A percentile compares a stretch with the other conserved stretches of the same genome.
phyloP scores from a whole-genome alignment of 2,888 invertebrate species.

The Ischnus inquisitorius region DNA sequence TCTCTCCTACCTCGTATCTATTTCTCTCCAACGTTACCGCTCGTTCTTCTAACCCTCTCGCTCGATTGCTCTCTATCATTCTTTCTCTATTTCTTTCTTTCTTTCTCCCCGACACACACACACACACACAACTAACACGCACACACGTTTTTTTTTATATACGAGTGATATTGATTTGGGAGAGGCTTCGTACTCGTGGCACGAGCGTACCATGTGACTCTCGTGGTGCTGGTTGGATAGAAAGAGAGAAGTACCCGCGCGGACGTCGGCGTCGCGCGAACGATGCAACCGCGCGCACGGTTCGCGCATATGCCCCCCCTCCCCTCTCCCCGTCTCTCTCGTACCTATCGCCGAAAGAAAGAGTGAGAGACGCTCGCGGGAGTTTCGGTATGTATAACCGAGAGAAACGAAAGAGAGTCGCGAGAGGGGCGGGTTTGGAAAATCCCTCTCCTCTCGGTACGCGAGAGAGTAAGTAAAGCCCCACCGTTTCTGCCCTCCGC shows the following conservation, averaged over 20 bases:
- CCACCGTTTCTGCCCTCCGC: constrained; percentile 55
- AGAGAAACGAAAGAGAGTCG: constrained; percentile 74
- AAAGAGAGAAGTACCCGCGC: constrained; percentile 72
- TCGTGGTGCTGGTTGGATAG: constrained; percentile 66
- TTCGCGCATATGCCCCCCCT: constrained; percentile 78
- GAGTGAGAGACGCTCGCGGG: constrained; percentile 54
- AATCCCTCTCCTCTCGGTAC: constrained; percentile 85
- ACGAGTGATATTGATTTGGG: constrained; percentile 85
- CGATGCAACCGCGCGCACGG: constrained; percentile 84
- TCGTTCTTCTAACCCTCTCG: constrained; percentile 29
- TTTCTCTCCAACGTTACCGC: constrained; percentile 1
- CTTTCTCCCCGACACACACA: constrained; percentile 32
- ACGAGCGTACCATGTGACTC: constrained; percentile 83
- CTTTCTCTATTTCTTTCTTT: constrained; percentile 39
- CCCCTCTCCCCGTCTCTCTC: constrained; percentile 25
- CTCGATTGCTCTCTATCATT: constrained; percentile 23
- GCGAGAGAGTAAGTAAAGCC: constrained; percentile 73
- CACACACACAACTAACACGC: constrained; percentile 19
- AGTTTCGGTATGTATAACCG: not conserved
- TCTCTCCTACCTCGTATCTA: constrained; percentile 26
- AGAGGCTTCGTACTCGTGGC: constrained; percentile 84
- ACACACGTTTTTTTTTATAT: constrained; percentile 79
- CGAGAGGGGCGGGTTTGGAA: constrained; percentile 55
- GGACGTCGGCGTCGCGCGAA: constrained; percentile 63
- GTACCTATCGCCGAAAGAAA: constrained; percentile 66